These are phyloP conservation scores for Bilobella aurantiaca DNA, from an alignment of 1,140 invertebrate genomes.

Conservation along the genomic window DNA sequence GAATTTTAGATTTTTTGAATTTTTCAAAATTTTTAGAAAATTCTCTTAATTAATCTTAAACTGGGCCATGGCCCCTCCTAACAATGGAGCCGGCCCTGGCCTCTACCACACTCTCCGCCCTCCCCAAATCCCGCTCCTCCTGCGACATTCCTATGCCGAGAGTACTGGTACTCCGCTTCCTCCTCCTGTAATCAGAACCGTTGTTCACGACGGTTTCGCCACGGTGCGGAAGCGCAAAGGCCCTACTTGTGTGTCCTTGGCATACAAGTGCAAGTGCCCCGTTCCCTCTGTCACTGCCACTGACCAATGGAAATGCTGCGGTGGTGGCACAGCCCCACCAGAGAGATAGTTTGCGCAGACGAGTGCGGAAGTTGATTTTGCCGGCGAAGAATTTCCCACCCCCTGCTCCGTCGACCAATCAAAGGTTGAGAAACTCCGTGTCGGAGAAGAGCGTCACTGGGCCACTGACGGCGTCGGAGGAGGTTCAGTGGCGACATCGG, in stretches of 20 bases:
- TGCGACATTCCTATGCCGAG: background rate
- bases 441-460: constrained; percentile 31
- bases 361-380: constrained; percentile 24
- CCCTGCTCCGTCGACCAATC: background rate
- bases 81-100: background rate
- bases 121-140: background rate
- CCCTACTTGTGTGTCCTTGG: constrained; percentile 25
- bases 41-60: background rate
- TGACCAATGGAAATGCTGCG: background rate
- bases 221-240: constrained; percentile 53
- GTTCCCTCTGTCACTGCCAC: constrained; percentile 17
- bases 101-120: background rate
- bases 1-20: no score
- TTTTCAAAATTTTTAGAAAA: background rate
- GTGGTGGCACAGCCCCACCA: background rate
- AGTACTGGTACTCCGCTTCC: constrained; percentile 40
- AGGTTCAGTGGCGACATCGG: constrained; percentile 40
- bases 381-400: constrained; percentile 23
- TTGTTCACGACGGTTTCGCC: constrained; percentile 69
- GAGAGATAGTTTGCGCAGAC: constrained; percentile 17
- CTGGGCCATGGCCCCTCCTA: background rate
- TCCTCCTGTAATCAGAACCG: no score
- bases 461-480: constrained; percentile 30
- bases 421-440: constrained; percentile 18
- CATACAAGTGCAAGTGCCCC: constrained; percentile 22